phyloP scores from a whole-genome alignment of 2,797 vertebrate genomes.

The Eospalax fontanierii region DNA sequence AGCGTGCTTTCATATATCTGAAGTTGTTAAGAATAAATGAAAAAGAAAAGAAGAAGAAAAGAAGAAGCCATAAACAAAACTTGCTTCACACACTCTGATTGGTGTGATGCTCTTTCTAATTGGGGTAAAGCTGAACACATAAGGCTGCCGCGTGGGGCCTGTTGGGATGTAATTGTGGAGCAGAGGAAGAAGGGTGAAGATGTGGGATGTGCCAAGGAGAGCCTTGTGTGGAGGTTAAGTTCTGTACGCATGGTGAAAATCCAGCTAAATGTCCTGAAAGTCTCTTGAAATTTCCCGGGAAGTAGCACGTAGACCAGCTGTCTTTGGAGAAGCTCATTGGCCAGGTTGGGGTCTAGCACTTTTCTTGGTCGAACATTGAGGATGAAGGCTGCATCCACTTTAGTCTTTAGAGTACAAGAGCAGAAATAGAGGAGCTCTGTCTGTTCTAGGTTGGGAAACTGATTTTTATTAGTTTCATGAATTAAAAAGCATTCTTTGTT shows the following conservation, averaged over 20 bases:
- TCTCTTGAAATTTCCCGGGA: neutral
- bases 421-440: slow-evolving; percentile 24
- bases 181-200: neutral
- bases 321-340: neutral
- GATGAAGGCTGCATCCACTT: too few relatives aligned
- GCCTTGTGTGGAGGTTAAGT: neutral
- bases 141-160: neutral
- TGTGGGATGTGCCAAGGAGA: neutral
- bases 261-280: neutral
- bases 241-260: neutral
- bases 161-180: neutral
- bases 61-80: slow-evolving; percentile 38
- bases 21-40: slow-evolving; percentile 71
- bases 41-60: slow-evolving; percentile 30
- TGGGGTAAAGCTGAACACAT: neutral
- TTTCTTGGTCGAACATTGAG: neutral
- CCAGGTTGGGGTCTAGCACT: neutral
- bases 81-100: neutral
- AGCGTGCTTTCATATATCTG: slow-evolving; percentile 65
- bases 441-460: slow-evolving; percentile 25
- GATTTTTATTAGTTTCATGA: slow-evolving; percentile 34
- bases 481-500: slow-evolving; percentile 2
- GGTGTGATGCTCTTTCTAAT: slow-evolving; percentile 65
- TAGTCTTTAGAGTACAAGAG: neutral
- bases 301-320: neutral